Conservation (phyloP, 53 echinoderm and acorn worm species). For the Luidia sarsii region DNA sequence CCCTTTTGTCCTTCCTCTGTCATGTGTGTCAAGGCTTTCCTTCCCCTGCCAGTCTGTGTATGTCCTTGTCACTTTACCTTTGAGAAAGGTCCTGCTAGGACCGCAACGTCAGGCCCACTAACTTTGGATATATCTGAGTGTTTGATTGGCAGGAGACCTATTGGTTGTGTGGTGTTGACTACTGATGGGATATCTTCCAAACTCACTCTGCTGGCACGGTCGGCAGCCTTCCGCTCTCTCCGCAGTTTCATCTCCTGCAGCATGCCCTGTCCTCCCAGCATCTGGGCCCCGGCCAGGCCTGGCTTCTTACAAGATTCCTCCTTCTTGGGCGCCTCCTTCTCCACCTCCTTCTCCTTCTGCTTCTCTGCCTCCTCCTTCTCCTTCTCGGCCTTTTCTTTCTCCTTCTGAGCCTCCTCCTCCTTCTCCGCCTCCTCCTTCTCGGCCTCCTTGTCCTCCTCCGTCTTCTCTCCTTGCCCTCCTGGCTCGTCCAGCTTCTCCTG, state of each 20-base stretch:
- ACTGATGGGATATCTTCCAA: neutral
- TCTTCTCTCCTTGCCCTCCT: too few species aligned
- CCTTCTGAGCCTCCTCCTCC: neutral
- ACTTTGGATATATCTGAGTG: too few species aligned
- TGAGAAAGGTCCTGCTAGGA: too few species aligned
- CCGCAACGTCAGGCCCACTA: too few species aligned
- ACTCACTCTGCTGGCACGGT: conserved; percentile 41
- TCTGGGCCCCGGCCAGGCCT: conserved; percentile 18
- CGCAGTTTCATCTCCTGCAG: conserved; percentile 37
- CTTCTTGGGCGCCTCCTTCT: neutral
- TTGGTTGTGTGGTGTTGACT: too few species aligned
- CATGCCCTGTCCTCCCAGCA: conserved; percentile 35
- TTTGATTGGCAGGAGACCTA: too few species aligned
- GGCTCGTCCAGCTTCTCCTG: too few species aligned
- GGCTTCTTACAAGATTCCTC: conserved; percentile 11
- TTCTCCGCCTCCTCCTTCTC: neutral
- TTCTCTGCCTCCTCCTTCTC: neutral
- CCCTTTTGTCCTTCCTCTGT: too few species aligned
- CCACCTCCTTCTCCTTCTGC: neutral
- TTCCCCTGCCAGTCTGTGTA: too few species aligned
- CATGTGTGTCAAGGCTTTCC: too few species aligned
- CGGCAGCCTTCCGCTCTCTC: conserved; percentile 35
- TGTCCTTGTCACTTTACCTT: too few species aligned
- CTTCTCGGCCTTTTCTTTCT: neutral
- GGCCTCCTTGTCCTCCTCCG: neutral